Evolutionary conservation across 2,888 invertebrate species (phyloP), one percentile per base, ranked within the genome.

Genomic region (Thereva nobilitata): DNA sequence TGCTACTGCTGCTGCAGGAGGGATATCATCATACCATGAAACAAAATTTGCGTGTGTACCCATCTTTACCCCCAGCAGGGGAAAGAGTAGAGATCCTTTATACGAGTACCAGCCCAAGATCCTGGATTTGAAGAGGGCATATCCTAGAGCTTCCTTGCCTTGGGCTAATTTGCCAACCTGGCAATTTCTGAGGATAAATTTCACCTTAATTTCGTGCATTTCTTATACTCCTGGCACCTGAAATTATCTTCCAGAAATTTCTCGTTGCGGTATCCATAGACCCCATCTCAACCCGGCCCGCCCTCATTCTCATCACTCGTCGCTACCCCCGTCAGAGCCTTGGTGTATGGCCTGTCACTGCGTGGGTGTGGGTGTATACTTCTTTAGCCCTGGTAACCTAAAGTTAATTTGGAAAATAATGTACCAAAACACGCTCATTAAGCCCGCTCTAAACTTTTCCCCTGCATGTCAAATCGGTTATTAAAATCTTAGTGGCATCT

Each of bases 381-480:
- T 5, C 5, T 5, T 37, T 6, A 35, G 12, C 12, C 10, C 49
- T 34, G 23, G 59, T 45, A 64, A 57, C 64, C 59, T 50, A 52
- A 68, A 68, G 66, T 63, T 66, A 68, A 68, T 68, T 66, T 68
- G 63, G 50, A 63, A 66, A 66, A 66, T 68, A 56, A 64, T 66
- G 68, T 68, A 66, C 45, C 23, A 68, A 66, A 66, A 64, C 64
- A 49, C 56, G 63, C 56, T 68, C 66, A 64, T 66, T 68, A 66
- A 49, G 65, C 45, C 44, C 55, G 10, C 12, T 49, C 45, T 35
- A 63, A 56, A 49, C 50, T 68, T 68, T 45, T 44, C 40, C 55
- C 54, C 23, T 50, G 68, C 64, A 66, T 66, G 64, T 50, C 64
- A 64, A 68, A 68, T 68, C 63, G 68, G 68, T 68, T 68, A 68